Base-by-base conservation (phyloP, 2,888 invertebrate genomes). In the Mechanitis messenoides region DNA sequence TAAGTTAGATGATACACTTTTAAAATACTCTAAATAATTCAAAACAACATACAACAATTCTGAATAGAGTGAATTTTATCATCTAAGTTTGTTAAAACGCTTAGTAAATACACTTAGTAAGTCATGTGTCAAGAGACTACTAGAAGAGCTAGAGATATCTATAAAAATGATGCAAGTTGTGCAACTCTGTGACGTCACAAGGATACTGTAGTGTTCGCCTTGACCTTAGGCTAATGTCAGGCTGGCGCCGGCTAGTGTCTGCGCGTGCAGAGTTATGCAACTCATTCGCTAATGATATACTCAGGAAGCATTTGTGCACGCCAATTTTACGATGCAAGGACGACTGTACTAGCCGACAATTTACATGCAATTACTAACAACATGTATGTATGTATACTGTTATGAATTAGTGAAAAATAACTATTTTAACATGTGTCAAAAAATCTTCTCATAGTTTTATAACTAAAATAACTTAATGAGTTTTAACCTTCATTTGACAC, bases 151-250 rank as follows among this genome's bases (percentile, higher is more conserved):
- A 9, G 1, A 3, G 9, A 42, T 28, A 53, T 31, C n/a, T 55
- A 64, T 59, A 58, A 58, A 58, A 58, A 53, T 46, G 46, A 54
- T 61, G 59, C 58, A 62, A 42, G 62, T 72, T 73, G 68, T 68
- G 69, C 69, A 73, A 72, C 66, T 58, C 33, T 45, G 67, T 83
- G 81, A 84, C 78, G 76, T 80, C 79, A 78, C 78, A 79, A 84
- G 84, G 82, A 86, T 84, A 83, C 85, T 50, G 31, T 84, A 81
- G 76, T 71, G 72, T 72, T 79, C 75, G 77, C 87, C 87, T 86
- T 87, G 86, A 85, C 87, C 85, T 86, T 84, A 82, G 74, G 74
- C 81, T 80, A 83, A 80, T 78, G 81, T 82, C 81, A 82, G 20
- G 73, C 58, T 70, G 77, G 76, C 78, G 79, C 76, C 77, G 68